phyloP scores from a whole-genome alignment of 2,888 invertebrate genomes.

The Rhingia campestris region DNA sequence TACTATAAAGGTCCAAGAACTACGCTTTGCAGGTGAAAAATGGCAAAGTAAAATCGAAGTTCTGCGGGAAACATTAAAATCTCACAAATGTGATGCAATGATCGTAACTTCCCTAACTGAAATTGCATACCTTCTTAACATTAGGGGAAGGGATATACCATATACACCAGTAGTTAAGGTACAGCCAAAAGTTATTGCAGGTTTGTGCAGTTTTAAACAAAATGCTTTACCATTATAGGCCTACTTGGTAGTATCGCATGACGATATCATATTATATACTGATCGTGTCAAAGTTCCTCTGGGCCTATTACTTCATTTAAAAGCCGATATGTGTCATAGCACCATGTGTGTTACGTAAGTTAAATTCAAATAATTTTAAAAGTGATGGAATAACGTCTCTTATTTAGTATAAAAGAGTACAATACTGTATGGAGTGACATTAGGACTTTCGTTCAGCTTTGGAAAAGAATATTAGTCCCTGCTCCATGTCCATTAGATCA shows the following conservation, averaged over 20 bases:
- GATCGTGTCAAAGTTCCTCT: slow-evolving; percentile 86
- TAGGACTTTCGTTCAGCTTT: slow-evolving; percentile 86
- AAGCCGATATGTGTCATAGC: slow-evolving; percentile 85
- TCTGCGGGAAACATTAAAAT: slow-evolving; percentile 86
- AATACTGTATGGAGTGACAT: slow-evolving; percentile 88
- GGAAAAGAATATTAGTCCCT: slow-evolving; percentile 88
- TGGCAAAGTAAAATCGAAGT: slow-evolving; percentile 91
- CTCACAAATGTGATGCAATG: slow-evolving; percentile 88
- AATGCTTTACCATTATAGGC: slow-evolving; percentile 84
- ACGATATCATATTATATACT: slow-evolving; percentile 88
- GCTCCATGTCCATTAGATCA: slow-evolving; percentile 87
- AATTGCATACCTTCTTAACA: slow-evolving; percentile 93
- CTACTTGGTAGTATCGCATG: slow-evolving; percentile 87
- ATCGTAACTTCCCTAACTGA: slow-evolving; percentile 94
- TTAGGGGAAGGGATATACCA: slow-evolving; percentile 92
- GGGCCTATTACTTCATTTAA: slow-evolving; percentile 84
- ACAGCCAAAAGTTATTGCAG: background rate
- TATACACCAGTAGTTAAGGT: slow-evolving; percentile 91
- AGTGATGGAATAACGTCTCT: background rate
- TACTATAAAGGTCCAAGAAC: slow-evolving; percentile 85
- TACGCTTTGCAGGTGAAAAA: slow-evolving; percentile 85
- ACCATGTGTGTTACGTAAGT: slow-evolving; percentile 86
- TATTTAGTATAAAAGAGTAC: slow-evolving; percentile 87
- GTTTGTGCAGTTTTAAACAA: background rate
- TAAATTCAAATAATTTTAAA: background rate